Percentiles rank a stretch among this genome's conserved stretches.
Conservation (phyloP, 2,888 invertebrate genomes). For the Caenorhabditis panamensis region DNA sequence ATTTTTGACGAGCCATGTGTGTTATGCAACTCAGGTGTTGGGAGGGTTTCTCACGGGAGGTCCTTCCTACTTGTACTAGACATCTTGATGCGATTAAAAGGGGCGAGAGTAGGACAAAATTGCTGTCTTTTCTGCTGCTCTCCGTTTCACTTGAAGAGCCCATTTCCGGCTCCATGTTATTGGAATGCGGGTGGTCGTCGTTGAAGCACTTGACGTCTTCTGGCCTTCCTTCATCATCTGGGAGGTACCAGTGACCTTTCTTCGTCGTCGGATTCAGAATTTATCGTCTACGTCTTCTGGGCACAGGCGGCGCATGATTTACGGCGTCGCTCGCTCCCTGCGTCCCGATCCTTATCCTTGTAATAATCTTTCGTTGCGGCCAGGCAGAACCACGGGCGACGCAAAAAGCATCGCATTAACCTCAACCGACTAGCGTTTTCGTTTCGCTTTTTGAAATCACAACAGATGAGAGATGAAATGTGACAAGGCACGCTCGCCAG, state of each 20-base stretch:
- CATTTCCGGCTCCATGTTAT: conserved; percentile 59
- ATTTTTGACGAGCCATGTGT: conserved; percentile 51
- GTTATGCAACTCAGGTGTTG: conserved; percentile 56
- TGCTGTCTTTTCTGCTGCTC: conserved; percentile 37
- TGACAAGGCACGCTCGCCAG: conserved; percentile 14
- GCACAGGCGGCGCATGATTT: conserved; percentile 60
- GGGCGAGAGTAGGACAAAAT: conserved; percentile 43
- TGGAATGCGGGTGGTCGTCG: conserved; percentile 56
- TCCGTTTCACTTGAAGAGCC: conserved; percentile 58
- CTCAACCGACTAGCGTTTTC: conserved; percentile 24
- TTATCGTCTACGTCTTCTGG: conserved; percentile 53
- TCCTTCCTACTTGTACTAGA: conserved; percentile 39
- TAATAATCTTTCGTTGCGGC: conserved; percentile 48
- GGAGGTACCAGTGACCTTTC: conserved; percentile 49
- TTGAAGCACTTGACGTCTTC: conserved; percentile 47
- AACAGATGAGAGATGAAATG: conserved; percentile 14
- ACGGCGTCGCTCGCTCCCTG: conserved; percentile 52
- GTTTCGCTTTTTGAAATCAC: conserved; percentile 33
- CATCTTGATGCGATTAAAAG: conserved; percentile 52
- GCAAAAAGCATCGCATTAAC: conserved; percentile 33
- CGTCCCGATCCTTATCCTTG: conserved; percentile 59
- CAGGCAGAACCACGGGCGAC: conserved; percentile 15
- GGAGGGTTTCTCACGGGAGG: conserved; percentile 31
- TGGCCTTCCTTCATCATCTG: conserved; percentile 20
- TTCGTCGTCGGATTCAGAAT: conserved; percentile 54